Evolutionary conservation across 2,113 vertebrate species (phyloP).

Genomic region (Okapia johnstoni): DNA sequence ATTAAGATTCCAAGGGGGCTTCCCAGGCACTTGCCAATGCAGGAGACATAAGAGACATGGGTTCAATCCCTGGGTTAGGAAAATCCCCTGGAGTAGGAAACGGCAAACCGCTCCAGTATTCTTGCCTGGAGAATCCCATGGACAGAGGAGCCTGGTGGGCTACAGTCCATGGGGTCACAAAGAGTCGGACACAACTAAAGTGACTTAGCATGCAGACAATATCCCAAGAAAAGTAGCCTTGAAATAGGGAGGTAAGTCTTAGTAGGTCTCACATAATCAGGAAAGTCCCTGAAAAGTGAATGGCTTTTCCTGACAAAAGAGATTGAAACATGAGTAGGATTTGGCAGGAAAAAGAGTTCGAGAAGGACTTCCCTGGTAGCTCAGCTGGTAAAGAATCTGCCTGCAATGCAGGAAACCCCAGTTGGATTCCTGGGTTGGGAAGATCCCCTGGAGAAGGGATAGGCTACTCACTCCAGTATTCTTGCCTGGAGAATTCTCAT

Average conservation of each 20-base stretch:
- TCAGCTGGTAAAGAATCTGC: not conserved
- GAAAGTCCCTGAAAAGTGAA: not conserved
- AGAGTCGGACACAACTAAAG: not conserved
- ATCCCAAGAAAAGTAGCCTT: not conserved
- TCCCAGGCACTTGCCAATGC: not conserved
- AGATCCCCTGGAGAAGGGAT: not conserved
- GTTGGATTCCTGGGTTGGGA: not conserved
- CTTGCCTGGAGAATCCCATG: not conserved
- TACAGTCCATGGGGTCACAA: not conserved
- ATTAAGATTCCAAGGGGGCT: not conserved
- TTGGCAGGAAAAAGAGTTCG: not conserved
- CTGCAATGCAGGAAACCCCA: not conserved
- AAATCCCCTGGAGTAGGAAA: not conserved
- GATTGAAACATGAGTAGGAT: not conserved
- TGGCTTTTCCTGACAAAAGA: not conserved
- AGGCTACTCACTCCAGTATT: not conserved
- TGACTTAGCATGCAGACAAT: not conserved
- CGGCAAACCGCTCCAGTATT: not conserved
- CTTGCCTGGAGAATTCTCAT: not conserved
- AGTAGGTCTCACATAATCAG: not conserved
- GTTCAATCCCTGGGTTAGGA: not conserved
- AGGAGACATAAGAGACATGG: not conserved
- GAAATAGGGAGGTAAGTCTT: not conserved
- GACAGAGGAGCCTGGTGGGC: not conserved
- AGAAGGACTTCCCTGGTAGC: not conserved